phyloP scores from a whole-genome alignment of 2,888 invertebrate species.

The Hypomecis atomaria region DNA sequence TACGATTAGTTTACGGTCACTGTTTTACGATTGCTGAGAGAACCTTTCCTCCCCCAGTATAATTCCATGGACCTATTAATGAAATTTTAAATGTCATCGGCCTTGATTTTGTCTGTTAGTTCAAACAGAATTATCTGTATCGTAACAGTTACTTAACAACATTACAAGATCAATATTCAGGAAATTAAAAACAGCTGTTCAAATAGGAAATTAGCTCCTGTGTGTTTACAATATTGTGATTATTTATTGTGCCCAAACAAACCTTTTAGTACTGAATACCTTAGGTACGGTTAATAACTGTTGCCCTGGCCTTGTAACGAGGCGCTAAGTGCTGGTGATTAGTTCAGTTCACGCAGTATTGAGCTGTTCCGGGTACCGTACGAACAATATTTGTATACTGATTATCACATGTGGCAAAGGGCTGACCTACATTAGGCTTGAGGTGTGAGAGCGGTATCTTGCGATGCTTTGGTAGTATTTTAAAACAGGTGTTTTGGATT shows the following conservation, averaged over 20 bases:
- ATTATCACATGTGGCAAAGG: conserved; percentile 32
- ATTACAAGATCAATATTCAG: neutral
- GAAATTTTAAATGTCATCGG: no score
- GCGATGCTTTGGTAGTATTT: neutral
- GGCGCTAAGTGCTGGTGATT: conserved; percentile 54
- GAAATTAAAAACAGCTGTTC: conserved; percentile 6
- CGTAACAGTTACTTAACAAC: no score
- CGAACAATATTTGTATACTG: conserved; percentile 33
- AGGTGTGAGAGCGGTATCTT: neutral
- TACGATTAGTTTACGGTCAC: no score
- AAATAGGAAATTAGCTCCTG: conserved; percentile 6
- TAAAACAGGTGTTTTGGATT: neutral
- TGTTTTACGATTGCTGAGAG: no score
- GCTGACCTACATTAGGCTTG: conserved; percentile 21
- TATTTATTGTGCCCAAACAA: neutral
- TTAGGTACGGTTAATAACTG: conserved; percentile 36
- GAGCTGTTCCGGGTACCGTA: conserved; percentile 45
- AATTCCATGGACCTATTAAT: no score
- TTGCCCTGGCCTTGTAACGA: conserved; percentile 41
- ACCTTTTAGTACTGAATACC: conserved; percentile 2
- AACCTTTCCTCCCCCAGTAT: no score
- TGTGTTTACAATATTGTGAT: neutral
- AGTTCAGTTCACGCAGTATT: conserved; percentile 51
- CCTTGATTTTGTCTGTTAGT: no score
- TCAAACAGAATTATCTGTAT: no score